Percentiles rank a stretch among this genome's conserved stretches.
Conservation (phyloP, 1,140 invertebrate species). For the Lysiphlebus fabarum region DNA sequence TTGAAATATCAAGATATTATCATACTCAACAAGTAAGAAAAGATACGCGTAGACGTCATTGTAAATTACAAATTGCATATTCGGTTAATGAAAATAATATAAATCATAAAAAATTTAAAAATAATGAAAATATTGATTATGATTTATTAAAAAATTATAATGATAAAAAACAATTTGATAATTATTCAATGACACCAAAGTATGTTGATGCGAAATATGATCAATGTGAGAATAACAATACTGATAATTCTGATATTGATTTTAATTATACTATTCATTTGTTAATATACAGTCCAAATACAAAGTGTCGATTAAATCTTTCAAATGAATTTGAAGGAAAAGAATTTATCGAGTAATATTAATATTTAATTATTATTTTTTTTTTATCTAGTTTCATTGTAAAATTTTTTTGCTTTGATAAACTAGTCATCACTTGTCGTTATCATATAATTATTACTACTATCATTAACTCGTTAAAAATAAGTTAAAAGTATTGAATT, state of each 20-base stretch:
- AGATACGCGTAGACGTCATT: constrained; percentile 13
- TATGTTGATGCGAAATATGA: constrained; percentile 13
- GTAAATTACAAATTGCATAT: constrained; percentile 19
- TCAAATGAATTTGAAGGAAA: constrained; percentile 19
- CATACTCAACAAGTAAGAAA: constrained; percentile 14
- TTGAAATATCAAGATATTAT: constrained; percentile 8
- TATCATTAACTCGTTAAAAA: too few relatives aligned
- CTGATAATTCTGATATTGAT: not conserved
- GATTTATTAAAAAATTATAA: not conserved
- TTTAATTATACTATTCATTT: constrained; percentile 21
- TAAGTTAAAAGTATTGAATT: too few relatives aligned
- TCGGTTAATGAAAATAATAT: constrained; percentile 12
- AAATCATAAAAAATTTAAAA: not conserved
- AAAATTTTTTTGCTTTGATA: too few relatives aligned
- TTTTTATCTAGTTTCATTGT: not conserved
- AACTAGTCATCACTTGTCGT: too few relatives aligned
- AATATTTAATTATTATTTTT: not conserved
- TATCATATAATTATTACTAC: too few relatives aligned
- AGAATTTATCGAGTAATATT: constrained; percentile 2
- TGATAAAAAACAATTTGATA: not conserved
- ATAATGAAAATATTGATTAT: not conserved
- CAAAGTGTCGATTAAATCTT: constrained; percentile 20
- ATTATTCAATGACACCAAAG: constrained; percentile 14
- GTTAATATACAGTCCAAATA: constrained; percentile 20
- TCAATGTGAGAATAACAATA: not conserved